These are phyloP conservation scores for Zoanthus sansibaricus DNA, from an alignment of 92 coral and sea anemone genomes.

Conservation along the genomic window DNA sequence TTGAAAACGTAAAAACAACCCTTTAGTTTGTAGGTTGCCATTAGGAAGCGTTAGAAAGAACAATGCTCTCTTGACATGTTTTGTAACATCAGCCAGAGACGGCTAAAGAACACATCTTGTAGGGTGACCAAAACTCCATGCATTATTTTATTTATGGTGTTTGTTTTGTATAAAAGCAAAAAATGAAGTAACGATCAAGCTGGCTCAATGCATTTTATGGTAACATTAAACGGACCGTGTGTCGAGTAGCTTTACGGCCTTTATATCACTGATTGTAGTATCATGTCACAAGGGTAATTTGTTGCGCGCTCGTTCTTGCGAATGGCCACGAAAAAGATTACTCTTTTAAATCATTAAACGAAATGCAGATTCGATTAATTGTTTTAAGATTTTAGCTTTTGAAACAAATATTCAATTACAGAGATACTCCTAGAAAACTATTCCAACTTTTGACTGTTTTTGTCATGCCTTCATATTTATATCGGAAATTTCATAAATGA, in stretches of 20 bases:
- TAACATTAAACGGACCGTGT: not conserved
- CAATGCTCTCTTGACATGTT: conserved; percentile 7
- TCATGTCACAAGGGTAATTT: not conserved
- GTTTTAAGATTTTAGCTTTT: conserved; percentile 4
- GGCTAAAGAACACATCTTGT: not conserved
- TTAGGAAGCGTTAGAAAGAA: not conserved
- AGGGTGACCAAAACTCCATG: not conserved
- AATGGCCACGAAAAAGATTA: not conserved
- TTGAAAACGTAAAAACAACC: conserved; percentile 15
- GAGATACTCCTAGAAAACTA: not conserved
- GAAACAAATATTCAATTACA: not conserved
- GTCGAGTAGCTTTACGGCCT: not conserved
- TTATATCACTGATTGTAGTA: not conserved
- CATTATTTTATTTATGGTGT: not conserved
- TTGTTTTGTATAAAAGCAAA: conserved; percentile 1
- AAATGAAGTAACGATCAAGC: not conserved
- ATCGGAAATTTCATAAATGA: not conserved
- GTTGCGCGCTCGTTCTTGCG: not conserved
- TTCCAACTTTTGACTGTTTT: not conserved
- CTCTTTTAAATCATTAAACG: not conserved
- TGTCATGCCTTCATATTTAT: not conserved
- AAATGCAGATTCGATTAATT: not conserved
- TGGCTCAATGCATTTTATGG: not conserved
- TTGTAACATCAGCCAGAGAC: not conserved
- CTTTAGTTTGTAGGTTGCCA: not conserved